phyloP scores from a whole-genome alignment of 2,888 invertebrate genomes.

The Neoitamus cyanurus region DNA sequence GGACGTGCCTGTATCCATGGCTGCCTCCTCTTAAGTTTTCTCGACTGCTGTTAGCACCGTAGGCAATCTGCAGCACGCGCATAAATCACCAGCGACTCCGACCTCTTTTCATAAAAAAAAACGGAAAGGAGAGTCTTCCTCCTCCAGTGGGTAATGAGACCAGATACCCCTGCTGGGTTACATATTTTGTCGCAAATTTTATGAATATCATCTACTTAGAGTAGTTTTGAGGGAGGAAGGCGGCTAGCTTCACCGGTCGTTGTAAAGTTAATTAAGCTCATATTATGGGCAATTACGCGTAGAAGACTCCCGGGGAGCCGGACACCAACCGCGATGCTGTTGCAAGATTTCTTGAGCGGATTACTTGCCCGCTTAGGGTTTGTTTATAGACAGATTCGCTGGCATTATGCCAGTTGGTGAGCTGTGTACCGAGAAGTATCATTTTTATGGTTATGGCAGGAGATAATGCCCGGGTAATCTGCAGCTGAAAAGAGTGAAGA shows the following conservation, averaged over 20 bases:
- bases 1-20: not conserved
- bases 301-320: not conserved
- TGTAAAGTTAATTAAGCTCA: conserved; percentile 24
- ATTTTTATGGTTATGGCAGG: conserved; percentile 5
- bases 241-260: not conserved
- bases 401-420: conserved; percentile 23
- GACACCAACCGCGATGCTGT: not conserved
- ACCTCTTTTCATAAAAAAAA: not conserved
- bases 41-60: conserved; percentile 21
- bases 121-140: not conserved
- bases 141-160: not conserved
- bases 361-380: not conserved
- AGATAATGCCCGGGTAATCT: conserved; percentile 29
- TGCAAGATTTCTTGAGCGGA: conserved; percentile 16
- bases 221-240: not conserved
- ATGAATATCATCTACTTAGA: not conserved
- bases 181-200: not conserved
- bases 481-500: not conserved
- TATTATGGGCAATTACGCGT: conserved; percentile 35
- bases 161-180: not conserved
- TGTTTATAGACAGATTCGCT: conserved; percentile 21
- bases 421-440: not conserved
- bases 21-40: not conserved
- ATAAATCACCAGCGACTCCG: conserved; percentile 1
- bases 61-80: conserved; percentile 27